A percentile compares a stretch with the other conserved stretches of the same genome.
Evolutionary conservation across 2,888 invertebrate species (phyloP).

Genomic region (Tineola bisselliella): DNA sequence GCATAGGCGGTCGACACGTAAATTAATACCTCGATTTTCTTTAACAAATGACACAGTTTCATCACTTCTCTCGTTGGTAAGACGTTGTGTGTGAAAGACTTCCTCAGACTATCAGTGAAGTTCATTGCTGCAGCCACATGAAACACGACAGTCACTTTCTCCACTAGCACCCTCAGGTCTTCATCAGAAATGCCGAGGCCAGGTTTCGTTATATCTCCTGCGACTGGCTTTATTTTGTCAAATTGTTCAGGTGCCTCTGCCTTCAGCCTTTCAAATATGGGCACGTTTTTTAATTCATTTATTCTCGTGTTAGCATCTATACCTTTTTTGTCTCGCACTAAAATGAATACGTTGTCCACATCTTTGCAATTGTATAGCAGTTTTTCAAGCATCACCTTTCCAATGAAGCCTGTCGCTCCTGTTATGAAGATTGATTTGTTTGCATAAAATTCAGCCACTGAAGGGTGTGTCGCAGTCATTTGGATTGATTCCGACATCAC

Average conservation of each 20-base stretch:
- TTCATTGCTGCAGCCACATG: not conserved
- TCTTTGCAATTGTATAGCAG: not conserved
- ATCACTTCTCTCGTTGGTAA: not conserved
- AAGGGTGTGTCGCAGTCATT: not conserved
- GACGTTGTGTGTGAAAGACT: not conserved
- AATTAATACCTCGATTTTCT: not conserved
- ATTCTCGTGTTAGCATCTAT: not conserved
- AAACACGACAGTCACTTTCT: not conserved
- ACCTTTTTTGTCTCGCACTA: not conserved
- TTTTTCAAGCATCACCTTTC: not conserved
- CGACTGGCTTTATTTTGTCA: not conserved
- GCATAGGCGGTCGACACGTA: not conserved
- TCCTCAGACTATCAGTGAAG: not conserved
- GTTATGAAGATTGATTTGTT: not conserved
- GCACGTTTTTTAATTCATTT: not conserved
- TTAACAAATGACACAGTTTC: not conserved
- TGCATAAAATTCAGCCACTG: not conserved
- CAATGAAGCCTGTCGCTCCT: not conserved
- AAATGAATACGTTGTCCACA: not conserved
- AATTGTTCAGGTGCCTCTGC: not conserved
- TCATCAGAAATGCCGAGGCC: not conserved
- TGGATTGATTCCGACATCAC: not conserved
- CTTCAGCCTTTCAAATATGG: not conserved
- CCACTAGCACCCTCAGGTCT: not conserved
- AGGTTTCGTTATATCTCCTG: not conserved